Base-by-base conservation (phyloP, 2,888 invertebrate genomes). In the Drosophila robusta region DNA sequence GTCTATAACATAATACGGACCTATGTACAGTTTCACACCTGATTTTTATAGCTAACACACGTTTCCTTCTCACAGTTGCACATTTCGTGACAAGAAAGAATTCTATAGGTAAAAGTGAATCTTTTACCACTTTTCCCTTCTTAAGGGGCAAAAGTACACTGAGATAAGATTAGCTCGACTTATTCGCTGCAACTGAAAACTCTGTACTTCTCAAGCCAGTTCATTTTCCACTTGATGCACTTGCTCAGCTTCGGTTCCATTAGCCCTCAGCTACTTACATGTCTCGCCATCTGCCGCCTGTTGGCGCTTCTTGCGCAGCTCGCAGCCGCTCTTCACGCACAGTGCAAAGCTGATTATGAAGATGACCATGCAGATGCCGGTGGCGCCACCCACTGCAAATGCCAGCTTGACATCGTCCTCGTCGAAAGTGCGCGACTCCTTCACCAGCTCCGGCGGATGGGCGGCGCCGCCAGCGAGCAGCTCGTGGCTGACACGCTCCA, bases 331-430 rank as follows among this genome's bases (percentile, higher is more conserved):
- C 56, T 90, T 91, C 1, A 90, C 42, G 44, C 90, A 91, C 1
- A 91, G 63, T 3, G 84, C 80, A 66, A 87, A 91, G 14, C 83
- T 81, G 4, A 89, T 69, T 47, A 91, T 80, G 45, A 86, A 87
- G 14, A 89, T 84, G 44, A 90, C 80, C 55, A 83, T 57, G 16
- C 90, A 85, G 34, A 90, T 75, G 42, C 92, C 92, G 3, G 90
- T 70, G 14, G 88, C 86, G 3, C 83, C 75, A 2, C 91, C 91
- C 51, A 91, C 80, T 0, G 90, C 73, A 44, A 91, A 91, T 12
- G 88, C 89, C 63, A 91, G 78, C 55, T 88, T 85, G 7, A 91
- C 69, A 60, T 90, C 90, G 44, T 89, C 72, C 63, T 88, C 80
- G 11, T 89, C 85, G 49, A 80, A 90, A 60, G 70, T 68, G 29